These are phyloP conservation scores for Brachystomella parvula DNA, from an alignment of 1,140 invertebrate species.

Conservation along the genomic window DNA sequence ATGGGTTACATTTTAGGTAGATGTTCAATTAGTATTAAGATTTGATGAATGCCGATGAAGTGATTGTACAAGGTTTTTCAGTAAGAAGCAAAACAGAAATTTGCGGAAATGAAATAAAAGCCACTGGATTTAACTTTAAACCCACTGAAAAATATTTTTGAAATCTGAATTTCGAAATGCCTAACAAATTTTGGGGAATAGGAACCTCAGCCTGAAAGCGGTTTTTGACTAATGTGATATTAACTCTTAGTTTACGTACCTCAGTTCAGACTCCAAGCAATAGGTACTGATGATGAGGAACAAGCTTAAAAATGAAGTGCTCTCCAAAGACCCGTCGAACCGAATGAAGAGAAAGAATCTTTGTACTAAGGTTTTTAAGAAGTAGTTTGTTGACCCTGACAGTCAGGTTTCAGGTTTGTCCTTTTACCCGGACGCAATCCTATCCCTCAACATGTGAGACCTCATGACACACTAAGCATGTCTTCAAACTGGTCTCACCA, in stretches of 20 bases:
- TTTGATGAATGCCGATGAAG: no score
- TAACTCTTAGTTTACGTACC: no score
- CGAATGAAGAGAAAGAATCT: slow-evolving; percentile 35
- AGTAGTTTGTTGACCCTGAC: slow-evolving; percentile 38
- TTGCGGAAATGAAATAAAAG: no score
- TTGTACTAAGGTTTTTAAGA: slow-evolving; percentile 39
- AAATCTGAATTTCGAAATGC: no score
- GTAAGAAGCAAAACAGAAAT: no score
- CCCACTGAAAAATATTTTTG: no score
- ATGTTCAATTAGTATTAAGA: no score
- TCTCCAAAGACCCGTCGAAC: slow-evolving; percentile 24
- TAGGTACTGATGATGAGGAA: background rate
- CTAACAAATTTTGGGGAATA: background rate
- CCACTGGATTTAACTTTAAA: no score
- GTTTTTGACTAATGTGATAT: no score
- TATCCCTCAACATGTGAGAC: slow-evolving; percentile 29
- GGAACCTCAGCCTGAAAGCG: background rate
- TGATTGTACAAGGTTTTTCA: no score
- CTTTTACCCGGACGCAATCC: slow-evolving; percentile 38
- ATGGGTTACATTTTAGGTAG: no score
- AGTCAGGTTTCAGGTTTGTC: slow-evolving; percentile 27
- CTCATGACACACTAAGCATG: slow-evolving; percentile 37
- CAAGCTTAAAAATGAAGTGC: background rate
- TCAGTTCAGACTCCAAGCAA: background rate
- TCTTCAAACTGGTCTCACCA: slow-evolving; percentile 29